Conservation (phyloP, 2,888 invertebrate species). For the Cotesia congregata region DNA sequence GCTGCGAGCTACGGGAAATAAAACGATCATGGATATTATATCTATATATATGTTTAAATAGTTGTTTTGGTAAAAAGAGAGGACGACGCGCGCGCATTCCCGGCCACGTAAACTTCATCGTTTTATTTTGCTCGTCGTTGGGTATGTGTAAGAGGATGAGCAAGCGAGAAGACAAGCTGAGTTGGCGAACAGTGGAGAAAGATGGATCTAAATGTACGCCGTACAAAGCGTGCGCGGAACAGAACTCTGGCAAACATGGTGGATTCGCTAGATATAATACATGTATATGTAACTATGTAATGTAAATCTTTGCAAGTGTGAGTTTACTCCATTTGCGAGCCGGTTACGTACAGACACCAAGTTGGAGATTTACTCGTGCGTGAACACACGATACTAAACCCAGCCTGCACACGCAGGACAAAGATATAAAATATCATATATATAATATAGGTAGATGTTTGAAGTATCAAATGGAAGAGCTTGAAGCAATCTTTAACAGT, state of each 20-base stretch:
- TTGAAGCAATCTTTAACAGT: background rate
- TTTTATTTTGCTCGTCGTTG: background rate
- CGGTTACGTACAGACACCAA: background rate
- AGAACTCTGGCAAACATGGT: constrained; percentile 22
- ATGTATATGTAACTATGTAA: background rate
- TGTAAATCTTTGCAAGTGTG: constrained; percentile 21
- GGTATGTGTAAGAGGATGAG: background rate
- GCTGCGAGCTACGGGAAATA: background rate
- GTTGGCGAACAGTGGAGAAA: background rate
- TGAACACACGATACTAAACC: background rate
- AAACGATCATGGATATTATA: background rate
- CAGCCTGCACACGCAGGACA: background rate
- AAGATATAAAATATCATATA: background rate
- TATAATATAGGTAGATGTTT: background rate
- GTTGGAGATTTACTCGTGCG: background rate
- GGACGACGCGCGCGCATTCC: background rate
- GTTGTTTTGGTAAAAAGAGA: background rate
- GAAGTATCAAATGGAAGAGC: background rate
- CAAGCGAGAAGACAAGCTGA: background rate
- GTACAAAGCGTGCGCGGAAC: constrained; percentile 3
- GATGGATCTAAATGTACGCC: background rate
- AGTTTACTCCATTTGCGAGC: constrained; percentile 11
- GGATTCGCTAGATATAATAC: background rate
- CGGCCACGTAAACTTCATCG: background rate
- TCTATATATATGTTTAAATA: background rate